A percentile compares a stretch with the other conserved stretches of the same genome.
Conservation (phyloP, 2,888 invertebrate genomes). For the Athetis lepigone region DNA sequence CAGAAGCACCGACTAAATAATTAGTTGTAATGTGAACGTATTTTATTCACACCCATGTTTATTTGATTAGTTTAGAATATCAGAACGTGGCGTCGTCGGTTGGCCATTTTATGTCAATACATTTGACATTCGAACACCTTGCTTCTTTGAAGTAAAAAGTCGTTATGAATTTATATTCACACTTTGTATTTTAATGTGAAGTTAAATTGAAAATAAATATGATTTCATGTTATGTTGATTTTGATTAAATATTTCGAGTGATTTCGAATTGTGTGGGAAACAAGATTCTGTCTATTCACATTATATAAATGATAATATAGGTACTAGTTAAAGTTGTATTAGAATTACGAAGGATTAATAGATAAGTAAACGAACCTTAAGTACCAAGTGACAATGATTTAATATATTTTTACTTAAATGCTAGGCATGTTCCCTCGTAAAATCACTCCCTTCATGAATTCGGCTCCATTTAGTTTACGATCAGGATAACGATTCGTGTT, state of each 20-base stretch:
- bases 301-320: slow-evolving; percentile 15
- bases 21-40: slow-evolving; percentile 62
- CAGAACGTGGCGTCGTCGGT: too few relatives aligned
- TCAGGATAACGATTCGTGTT: slow-evolving; percentile 73
- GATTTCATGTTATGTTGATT: slow-evolving; percentile 31
- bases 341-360: slow-evolving; percentile 42
- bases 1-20: slow-evolving; percentile 68
- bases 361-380: slow-evolving; percentile 42
- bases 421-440: slow-evolving; percentile 54
- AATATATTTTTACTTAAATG: slow-evolving; percentile 57
- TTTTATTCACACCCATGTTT: slow-evolving; percentile 57
- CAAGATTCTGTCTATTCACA: slow-evolving; percentile 2
- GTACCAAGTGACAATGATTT: slow-evolving; percentile 49
- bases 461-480: slow-evolving; percentile 75
- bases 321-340: slow-evolving; percentile 18
- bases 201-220: slow-evolving; percentile 43
- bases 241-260: slow-evolving; percentile 36
- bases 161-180: slow-evolving; percentile 51
- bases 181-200: slow-evolving; percentile 48
- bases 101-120: slow-evolving; percentile 44
- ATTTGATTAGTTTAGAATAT: slow-evolving; percentile 43
- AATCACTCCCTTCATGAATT: slow-evolving; percentile 62
- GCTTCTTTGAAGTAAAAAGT: slow-evolving; percentile 16
- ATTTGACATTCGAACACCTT: slow-evolving; percentile 49
- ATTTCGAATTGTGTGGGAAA: slow-evolving; percentile 30